Evolutionary conservation across 2,113 vertebrate genomes (phyloP), one percentile per base, ranked within the genome.

Genomic region (Geococcyx californianus): DNA sequence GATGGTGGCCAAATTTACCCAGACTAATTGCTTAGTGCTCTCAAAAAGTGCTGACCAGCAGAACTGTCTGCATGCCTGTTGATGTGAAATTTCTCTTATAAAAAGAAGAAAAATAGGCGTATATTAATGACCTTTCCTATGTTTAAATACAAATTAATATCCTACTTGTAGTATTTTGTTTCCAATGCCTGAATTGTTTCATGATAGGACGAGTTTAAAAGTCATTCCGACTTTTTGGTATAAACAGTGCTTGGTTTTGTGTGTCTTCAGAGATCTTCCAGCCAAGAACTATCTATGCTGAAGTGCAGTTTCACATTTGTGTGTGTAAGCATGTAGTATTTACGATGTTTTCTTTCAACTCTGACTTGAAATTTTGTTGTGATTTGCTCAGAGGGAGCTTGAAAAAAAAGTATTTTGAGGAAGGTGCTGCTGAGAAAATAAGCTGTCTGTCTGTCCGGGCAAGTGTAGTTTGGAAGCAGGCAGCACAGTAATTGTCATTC

Each of bases 401-500:
- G 77, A n/a, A 81, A 86, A 89, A 87, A 88, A 49, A 42, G 42
- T 79, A 28, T 75, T 54, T 67, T 31, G 66, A n/a, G 49, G 33
- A 68, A 44, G 51, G 12, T 40, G 5, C 23, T 63, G 34, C 8
- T 69, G 33, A 59, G 72, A 86, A 90, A 86, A 52, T 58, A 23
- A 34, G 60, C 49, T 49, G 13, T 47, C 36, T 72, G 6, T 59
- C 51, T 68, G 58, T 66, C 86, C 47, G n/a, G 59, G 58, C 58
- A 90, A 91, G 38, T 55, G 54, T 86, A 82, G 86, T 93, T 55
- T 66, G 59, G 88, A 87, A 89, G 42, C 56, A 94, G 33, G 38
- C 49, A 58, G 75, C 79, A 96, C 64, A 87, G 68, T 90, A 75
- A 86, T 94, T 97, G 79, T 91, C 89, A 76, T 87, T 93, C 44